Evolutionary conservation across 2,797 vertebrate genomes (phyloP).

Genomic region (Centropyge bicolor): DNA sequence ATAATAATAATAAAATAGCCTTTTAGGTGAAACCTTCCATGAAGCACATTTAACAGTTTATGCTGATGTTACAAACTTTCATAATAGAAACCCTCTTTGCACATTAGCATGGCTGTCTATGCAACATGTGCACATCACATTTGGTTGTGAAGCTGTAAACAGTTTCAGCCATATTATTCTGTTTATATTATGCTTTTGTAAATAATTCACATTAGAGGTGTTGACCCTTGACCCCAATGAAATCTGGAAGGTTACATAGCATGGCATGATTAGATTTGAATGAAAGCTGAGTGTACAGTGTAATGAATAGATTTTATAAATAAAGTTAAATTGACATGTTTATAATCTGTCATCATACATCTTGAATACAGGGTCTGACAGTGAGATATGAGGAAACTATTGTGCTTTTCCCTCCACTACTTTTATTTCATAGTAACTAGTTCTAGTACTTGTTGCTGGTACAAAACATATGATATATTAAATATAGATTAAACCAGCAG

Average conservation of each 20-base stretch:
- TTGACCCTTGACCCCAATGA: background rate
- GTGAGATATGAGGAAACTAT: too few species aligned
- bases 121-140: background rate
- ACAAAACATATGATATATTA: too few species aligned
- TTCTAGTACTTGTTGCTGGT: too few species aligned
- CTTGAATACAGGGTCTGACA: too few species aligned
- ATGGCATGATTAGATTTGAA: too few species aligned
- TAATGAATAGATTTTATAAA: too few species aligned
- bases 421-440: background rate
- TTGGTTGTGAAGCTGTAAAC: background rate
- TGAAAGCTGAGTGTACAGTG: background rate
- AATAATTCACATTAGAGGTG: background rate
- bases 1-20: background rate
- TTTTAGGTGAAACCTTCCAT: too few species aligned
- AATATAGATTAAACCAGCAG: background rate
- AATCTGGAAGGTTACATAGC: background rate
- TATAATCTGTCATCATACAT: background rate
- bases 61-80: background rate
- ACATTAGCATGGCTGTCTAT: background rate
- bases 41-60: background rate
- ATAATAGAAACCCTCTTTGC: background rate
- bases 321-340: background rate
- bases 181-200: background rate
- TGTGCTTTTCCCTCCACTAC: background rate
- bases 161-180: background rate